Percentiles rank a stretch among this genome's conserved stretches.
Evolutionary conservation across 2,888 invertebrate species (phyloP).

Genomic region (Neelides folsomi): DNA sequence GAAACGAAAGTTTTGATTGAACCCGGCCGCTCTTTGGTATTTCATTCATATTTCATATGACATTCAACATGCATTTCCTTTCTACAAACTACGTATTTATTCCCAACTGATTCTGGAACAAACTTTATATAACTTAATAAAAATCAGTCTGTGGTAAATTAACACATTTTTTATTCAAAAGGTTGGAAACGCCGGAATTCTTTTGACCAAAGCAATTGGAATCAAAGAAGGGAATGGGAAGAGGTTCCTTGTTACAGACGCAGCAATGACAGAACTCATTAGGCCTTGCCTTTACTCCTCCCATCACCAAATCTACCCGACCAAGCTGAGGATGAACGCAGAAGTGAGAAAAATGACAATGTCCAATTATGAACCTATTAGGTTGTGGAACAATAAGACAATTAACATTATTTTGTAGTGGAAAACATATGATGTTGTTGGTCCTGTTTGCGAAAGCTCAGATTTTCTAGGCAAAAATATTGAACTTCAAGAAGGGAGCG

Average conservation of each 20-base stretch:
- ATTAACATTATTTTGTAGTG: slow-evolving; percentile 11
- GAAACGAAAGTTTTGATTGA: slow-evolving; percentile 37
- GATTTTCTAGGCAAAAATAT: slow-evolving; percentile 38
- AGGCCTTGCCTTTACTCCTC: slow-evolving; percentile 38
- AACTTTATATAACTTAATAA: slow-evolving; percentile 1
- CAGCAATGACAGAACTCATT: slow-evolving; percentile 39
- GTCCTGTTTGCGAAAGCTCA: slow-evolving; percentile 39
- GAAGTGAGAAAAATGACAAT: background rate
- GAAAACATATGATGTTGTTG: slow-evolving; percentile 36
- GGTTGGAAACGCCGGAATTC: slow-evolving; percentile 31
- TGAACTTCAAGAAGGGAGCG: slow-evolving; percentile 35
- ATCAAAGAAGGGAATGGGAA: slow-evolving; percentile 34
- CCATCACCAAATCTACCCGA: slow-evolving; percentile 38
- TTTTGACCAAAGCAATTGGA: slow-evolving; percentile 36
- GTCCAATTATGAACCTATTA: background rate
- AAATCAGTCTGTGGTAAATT: background rate
- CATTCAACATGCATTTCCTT: no score
- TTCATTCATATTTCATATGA: slow-evolving; percentile 32
- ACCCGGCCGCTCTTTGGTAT: slow-evolving; percentile 38
- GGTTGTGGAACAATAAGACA: background rate
- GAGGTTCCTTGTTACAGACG: slow-evolving; percentile 37
- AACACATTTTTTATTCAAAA: slow-evolving; percentile 4
- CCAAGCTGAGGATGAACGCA: slow-evolving; percentile 2
- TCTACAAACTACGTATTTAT: no score
- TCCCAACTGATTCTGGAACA: no score